phyloP scores from a whole-genome alignment of 2,888 invertebrate species.

The Prosapia bicincta region DNA sequence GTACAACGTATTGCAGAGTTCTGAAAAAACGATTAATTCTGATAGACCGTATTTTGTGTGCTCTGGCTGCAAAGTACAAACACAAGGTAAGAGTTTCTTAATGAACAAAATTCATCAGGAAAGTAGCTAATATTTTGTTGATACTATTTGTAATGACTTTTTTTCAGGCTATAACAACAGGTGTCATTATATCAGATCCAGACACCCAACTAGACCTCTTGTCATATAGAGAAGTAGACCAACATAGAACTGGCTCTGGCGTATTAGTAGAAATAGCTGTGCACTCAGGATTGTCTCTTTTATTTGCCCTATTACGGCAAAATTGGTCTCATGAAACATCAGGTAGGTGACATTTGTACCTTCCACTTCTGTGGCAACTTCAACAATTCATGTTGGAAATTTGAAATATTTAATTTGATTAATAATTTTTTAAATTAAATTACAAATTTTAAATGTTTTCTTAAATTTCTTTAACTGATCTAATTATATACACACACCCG shows the following conservation, averaged over 20 bases:
- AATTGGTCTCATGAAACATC: conserved; percentile 51
- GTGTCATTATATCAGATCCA: neutral
- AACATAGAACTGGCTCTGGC: conserved; percentile 47
- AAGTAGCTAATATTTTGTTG: conserved; percentile 3
- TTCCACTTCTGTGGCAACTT: too few relatives aligned
- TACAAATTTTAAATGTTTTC: too few relatives aligned
- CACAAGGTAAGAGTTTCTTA: conserved; percentile 44
- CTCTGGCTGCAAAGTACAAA: conserved; percentile 52
- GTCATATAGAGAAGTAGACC: neutral
- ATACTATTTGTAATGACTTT: too few relatives aligned
- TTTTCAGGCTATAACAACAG: conserved; percentile 7
- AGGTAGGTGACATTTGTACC: conserved; percentile 39
- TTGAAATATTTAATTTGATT: too few relatives aligned
- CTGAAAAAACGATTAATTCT: conserved; percentile 55
- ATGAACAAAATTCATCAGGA: neutral
- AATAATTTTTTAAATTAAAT: too few relatives aligned
- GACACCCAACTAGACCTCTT: conserved; percentile 11
- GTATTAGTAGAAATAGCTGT: conserved; percentile 60
- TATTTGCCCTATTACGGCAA: conserved; percentile 57
- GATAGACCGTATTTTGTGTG: conserved; percentile 56
- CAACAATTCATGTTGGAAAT: too few relatives aligned
- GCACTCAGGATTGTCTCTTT: conserved; percentile 56
- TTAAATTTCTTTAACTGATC: too few relatives aligned
- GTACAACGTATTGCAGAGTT: conserved; percentile 55
- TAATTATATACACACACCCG: too few relatives aligned